Evolutionary conservation across 1,140 invertebrate genomes (phyloP).

Genomic region (Caenorhabditis elegans): DNA sequence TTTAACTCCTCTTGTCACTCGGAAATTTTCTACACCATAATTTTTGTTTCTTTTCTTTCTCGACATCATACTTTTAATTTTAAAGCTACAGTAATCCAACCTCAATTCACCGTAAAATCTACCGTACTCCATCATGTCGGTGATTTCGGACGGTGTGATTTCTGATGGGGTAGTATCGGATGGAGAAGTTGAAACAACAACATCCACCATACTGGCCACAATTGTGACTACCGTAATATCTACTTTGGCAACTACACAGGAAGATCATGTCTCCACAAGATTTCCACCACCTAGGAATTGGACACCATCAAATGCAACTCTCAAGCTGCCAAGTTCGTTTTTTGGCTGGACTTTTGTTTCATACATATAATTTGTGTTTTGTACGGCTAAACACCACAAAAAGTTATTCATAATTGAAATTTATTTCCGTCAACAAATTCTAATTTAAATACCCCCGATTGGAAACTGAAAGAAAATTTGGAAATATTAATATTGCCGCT

Average conservation of each 20-base stretch:
- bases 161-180: background rate
- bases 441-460: no score
- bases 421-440: no score
- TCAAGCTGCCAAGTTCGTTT: background rate
- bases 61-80: no score
- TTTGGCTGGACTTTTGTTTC: no score
- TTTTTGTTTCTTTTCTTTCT: background rate
- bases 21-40: no score
- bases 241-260: background rate
- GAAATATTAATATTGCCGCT: no score
- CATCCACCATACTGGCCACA: background rate
- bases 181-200: no score
- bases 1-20: no score
- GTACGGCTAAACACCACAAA: background rate
- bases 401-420: background rate
- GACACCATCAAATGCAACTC: background rate
- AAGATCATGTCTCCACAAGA: background rate
- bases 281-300: background rate
- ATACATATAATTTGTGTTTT: no score
- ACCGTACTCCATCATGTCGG: background rate
- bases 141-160: background rate
- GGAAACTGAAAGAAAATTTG: no score
- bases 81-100: no score
- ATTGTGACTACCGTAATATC: background rate
- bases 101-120: background rate